Base-by-base conservation (phyloP, 2,797 vertebrate species). In the Pangasius larnaudii region DNA sequence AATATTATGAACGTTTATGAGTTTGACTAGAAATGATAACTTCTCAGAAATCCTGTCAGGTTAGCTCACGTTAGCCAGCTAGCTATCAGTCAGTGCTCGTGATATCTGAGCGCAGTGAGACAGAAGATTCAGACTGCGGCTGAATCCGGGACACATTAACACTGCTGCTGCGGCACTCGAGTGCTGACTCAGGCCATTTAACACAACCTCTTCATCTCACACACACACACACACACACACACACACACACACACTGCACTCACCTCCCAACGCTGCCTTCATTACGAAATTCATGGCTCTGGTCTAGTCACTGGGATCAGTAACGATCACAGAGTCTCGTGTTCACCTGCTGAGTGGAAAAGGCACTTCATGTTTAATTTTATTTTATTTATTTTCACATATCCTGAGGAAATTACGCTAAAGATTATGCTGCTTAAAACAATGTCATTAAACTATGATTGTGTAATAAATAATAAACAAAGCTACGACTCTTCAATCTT, bases 191-290 rank as follows among this genome's bases (percentile, higher is more conserved):
- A 59, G 89, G 22, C 56, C 77, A 83, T 89, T 88, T 65, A 87
- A 39, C 87, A 85, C 71, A 84, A 88, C 84, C 86, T 61, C 79
- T 81, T 87, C 84, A 58, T 53, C 30, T 13, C 77, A 65, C 86
- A 24, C 77, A 65, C 86, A 77, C 69, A 75, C 87, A 56, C 81
- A 84, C 81, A 53, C 63, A 84, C 46, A 88, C 63, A 58, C 42
- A 96, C 97, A 97, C 94, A 98, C 97, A 74, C 63, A 84, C 56
- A 86, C 58, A 59, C 56, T 33, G 46, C 69, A 96, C 97, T 97
- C 95, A 98, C 98, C 98, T 97, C 98, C 98, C 90, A 98, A 42
- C 87, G 98, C 97, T 95, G 98, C 97, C 93, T 98, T 98, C 97
- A 98, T 97, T 93, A 98, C 95, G 96, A 98, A 98, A 96, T 98